Conservation (phyloP, 2,113 vertebrate genomes). For the Pionites leucogaster region DNA sequence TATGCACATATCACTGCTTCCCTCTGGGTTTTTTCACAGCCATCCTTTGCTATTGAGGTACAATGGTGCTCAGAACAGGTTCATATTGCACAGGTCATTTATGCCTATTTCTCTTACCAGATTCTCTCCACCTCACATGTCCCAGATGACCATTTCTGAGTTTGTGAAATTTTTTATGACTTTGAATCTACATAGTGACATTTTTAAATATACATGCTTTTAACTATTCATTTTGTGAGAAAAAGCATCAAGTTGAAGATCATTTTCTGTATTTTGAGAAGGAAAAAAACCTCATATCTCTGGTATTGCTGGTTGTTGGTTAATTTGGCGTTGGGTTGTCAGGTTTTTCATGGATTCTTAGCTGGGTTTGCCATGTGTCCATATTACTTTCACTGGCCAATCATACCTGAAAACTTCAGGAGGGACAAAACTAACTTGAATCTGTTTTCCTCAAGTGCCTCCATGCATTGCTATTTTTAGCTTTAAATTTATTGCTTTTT, state of each 20-base stretch:
- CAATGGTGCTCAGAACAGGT: not conserved
- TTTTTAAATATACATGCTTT: not conserved
- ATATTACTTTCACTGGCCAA: not conserved
- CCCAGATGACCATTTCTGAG: not conserved
- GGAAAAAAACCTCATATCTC: not conserved
- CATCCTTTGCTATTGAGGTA: not conserved
- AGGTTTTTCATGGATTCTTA: not conserved
- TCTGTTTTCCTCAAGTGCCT: not conserved
- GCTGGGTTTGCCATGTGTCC: not conserved
- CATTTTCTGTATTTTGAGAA: not conserved
- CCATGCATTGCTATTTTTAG: not conserved
- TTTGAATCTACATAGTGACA: not conserved
- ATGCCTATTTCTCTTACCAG: not conserved
- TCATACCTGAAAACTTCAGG: not conserved
- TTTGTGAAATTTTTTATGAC: not conserved
- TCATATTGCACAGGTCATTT: not conserved
- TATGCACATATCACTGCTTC: not conserved
- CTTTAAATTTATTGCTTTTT: not conserved
- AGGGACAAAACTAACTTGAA: not conserved
- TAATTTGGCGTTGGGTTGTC: not conserved
- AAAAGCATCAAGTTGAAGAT: not conserved
- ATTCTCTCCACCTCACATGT: not conserved
- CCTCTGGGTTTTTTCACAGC: not conserved
- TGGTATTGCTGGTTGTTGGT: not conserved
- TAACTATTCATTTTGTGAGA: not conserved